These are phyloP conservation scores for Schizothorax lantsangensis DNA, from an alignment of 2,797 vertebrate species.

Conservation along the genomic window DNA sequence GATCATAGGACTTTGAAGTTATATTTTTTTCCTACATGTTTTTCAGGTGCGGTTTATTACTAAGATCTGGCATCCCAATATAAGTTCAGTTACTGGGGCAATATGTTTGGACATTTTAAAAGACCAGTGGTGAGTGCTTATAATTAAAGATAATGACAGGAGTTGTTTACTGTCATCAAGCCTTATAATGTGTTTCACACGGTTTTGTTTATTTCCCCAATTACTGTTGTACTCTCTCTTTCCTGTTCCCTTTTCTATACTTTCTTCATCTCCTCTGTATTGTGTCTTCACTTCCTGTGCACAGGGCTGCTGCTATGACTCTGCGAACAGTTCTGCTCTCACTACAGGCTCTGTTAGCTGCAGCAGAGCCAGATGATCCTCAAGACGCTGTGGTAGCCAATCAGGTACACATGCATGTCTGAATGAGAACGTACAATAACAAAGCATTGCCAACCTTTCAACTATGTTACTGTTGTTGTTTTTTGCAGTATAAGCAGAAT, in stretches of 20 bases:
- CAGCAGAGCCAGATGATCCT: conserved; percentile 97
- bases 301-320: conserved; percentile 98
- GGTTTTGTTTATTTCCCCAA: not conserved
- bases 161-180: not conserved
- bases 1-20: not conserved
- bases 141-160: not conserved
- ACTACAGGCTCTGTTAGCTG: conserved; percentile 95
- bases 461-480: not conserved
- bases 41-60: conserved; percentile 97
- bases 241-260: not conserved
- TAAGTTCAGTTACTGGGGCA: conserved; percentile 98
- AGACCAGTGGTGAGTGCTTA: conserved; percentile 94
- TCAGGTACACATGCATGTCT: conserved; percentile 80
- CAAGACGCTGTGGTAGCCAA: conserved; percentile 99
- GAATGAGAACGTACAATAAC: not conserved
- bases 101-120: conserved; percentile 99
- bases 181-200: not conserved
- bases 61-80: conserved; percentile 99
- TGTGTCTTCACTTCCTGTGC: conserved; percentile 58
- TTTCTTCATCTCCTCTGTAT: not conserved
- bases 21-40: not conserved
- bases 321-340: conserved; percentile 97
- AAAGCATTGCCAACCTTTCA: not conserved
- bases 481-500: conserved; percentile 93
- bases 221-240: not conserved